Percentiles rank a stretch among this genome's conserved stretches.
Conservation (phyloP, 1,140 invertebrate genomes). For the Bombyx mandarina region DNA sequence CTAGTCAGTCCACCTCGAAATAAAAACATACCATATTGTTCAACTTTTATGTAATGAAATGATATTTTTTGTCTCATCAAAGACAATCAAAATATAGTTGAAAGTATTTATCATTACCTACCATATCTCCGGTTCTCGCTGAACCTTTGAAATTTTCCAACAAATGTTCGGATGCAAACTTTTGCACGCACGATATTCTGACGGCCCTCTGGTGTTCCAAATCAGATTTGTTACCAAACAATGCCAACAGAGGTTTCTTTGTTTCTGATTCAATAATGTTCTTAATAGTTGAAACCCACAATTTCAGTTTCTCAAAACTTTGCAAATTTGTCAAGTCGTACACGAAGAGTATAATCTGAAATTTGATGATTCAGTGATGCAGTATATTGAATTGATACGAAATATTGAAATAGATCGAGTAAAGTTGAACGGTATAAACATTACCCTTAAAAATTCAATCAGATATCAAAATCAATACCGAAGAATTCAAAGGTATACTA, state of each 20-base stretch:
- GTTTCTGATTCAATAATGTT: conserved; percentile 70
- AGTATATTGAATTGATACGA: no score
- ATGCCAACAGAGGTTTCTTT: conserved; percentile 77
- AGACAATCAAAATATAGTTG: no score
- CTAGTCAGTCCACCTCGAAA: no score
- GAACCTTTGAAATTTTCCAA: conserved; percentile 85
- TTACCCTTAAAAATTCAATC: no score
- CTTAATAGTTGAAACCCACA: conserved; percentile 81
- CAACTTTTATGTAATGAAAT: neutral
- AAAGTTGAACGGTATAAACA: no score
- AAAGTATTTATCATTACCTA: conserved; percentile 70
- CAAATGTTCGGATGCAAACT: conserved; percentile 83
- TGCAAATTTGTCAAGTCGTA: conserved; percentile 89
- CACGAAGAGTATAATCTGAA: conserved; percentile 85
- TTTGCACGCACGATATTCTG: conserved; percentile 82
- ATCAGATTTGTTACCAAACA: conserved; percentile 93
- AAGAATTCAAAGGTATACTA: no score
- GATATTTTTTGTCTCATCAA: neutral
- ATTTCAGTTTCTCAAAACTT: conserved; percentile 84
- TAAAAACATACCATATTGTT: neutral
- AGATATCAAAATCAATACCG: no score
- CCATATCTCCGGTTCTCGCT: conserved; percentile 91
- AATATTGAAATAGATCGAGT: no score
- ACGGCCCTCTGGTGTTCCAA: conserved; percentile 89
- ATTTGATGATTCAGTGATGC: neutral